Base-by-base conservation (phyloP, 2,797 vertebrate species). In the Nannoperca obscura region DNA sequence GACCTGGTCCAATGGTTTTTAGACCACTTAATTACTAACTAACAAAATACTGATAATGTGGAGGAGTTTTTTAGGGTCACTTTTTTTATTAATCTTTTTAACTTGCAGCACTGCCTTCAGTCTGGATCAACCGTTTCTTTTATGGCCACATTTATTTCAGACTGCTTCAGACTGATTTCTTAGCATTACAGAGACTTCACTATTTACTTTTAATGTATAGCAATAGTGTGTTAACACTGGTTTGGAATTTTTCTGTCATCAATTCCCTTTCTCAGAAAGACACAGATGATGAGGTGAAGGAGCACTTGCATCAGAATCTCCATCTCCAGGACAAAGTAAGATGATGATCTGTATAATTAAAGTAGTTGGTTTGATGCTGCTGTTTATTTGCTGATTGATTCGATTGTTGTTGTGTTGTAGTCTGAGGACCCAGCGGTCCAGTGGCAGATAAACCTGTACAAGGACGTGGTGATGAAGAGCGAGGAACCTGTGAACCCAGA, bases 401-500 rank as follows among this genome's bases (percentile, higher is more conserved):
- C 11, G 15, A 12, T 57, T 15, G 24, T 75, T 66, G 14, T 34
- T 70, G 34, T 67, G 72, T 22, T 70, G 3, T 60, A 99, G 98
- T 98, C 97, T 61, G 97, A 97, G 66, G 98, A 99, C 81, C 98
- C 97, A 20, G 97, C 97, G 4, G 97, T 99, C 77, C 97, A 98
- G 91, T 99, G 98, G 98, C 98, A 99, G 87, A 63, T 99, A 78
- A 98, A 99, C 88, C 95, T 99, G n/a, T 99, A 99, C 83, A 98
- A 95, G 83, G 96, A 99, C 46, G 94, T 99, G 78, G 85, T 96
- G 89, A 90, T 94, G 86, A 98, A 96, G 90, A 96, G 79, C 1
- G 97, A 96, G 47, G 97, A 97, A 62, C 95, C 95, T 2, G 85
- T 81, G 3, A 92, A 97, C 85, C 89, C 96, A 4, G 98, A 99